Base-by-base conservation (phyloP, 1,140 invertebrate genomes). In the Drosophila serrata region DNA sequence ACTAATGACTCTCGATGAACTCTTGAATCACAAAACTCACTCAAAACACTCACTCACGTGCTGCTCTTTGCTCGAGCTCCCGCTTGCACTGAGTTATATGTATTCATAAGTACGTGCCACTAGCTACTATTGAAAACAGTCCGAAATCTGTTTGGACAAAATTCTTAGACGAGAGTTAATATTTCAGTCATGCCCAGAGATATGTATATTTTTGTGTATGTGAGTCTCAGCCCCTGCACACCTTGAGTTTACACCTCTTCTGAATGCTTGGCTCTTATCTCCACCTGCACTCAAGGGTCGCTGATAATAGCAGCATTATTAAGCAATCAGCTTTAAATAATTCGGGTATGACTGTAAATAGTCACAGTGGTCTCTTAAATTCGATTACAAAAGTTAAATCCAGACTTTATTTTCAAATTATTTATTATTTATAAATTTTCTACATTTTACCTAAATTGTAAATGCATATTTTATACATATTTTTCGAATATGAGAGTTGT, bases 1-100 rank as follows among this genome's bases (percentile, higher is more conserved):
- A 87, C 82, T 87, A 87, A 87, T 87, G 82, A 87, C 84, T 86
- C 79, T 73, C 64, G 76, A 64, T 87, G 82, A 87, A 87, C 82
- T 78, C 77, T 70, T 78, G 75, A 67, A 76, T 65, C 61, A 58
- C 63, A 42, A 55, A 39, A 40, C 35, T 33, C 27, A 48, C 62
- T 63, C 29, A 29, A 43, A 64, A 65, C 61, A 58, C 53, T 55
- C 48, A 37, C 40, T 73, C 49, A 53, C 57, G 49, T 55, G 33
- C 27, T 65, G 62, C 53, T 17, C 43, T 72, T 40, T 49, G 31
- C 27, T 13, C 8, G 27, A 8, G 35, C 19, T 56, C 11, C 35
- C 19, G 37, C 42, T 24, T 74, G 48, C 55, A 60, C 17, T 12
- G 22, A 61, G 51, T n/a, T n/a, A n/a, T n/a, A n/a, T n/a, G n/a